Evolutionary conservation across 2,888 invertebrate species (phyloP).

Genomic region (Lymantria dispar): DNA sequence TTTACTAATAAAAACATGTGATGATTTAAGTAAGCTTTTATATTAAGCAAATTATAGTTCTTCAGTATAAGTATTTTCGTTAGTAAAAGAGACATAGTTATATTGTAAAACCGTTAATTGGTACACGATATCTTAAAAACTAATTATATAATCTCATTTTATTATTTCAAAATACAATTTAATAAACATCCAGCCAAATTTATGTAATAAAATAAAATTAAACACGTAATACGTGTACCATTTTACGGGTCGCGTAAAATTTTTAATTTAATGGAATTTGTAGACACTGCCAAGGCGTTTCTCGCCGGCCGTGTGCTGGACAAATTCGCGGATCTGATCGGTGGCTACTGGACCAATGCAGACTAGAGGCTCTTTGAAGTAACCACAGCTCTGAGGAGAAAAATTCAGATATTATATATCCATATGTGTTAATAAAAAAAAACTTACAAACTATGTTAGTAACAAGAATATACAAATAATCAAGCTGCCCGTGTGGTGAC

Average conservation of each 20-base stretch:
- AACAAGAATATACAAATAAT: no score
- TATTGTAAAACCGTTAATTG: constrained; percentile 1
- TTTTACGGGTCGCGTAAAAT: constrained; percentile 22
- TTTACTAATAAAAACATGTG: constrained; percentile 40
- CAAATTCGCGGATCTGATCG: constrained; percentile 85
- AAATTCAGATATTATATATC: not conserved
- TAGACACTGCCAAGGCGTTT: constrained; percentile 87
- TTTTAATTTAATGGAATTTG: constrained; percentile 66
- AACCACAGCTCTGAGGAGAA: constrained; percentile 88
- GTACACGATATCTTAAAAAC: constrained; percentile 1
- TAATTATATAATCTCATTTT: not conserved
- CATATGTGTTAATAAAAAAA: not conserved
- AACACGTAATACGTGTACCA: constrained; percentile 6
- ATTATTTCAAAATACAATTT: not conserved
- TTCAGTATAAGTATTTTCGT: constrained; percentile 24
- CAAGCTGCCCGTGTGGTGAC: no score
- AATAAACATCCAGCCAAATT: constrained; percentile 9
- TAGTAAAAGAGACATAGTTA: constrained; percentile 29
- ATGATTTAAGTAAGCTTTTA: constrained; percentile 7
- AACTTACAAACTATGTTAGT: no score
- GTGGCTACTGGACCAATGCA: constrained; percentile 93
- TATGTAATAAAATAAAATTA: not conserved
- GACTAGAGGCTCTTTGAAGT: constrained; percentile 93
- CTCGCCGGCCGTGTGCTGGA: constrained; percentile 92
- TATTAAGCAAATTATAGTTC: constrained; percentile 18